These are phyloP conservation scores for Microcebus griseorufus DNA, from an alignment of 2,113 vertebrate species.

Conservation along the genomic window DNA sequence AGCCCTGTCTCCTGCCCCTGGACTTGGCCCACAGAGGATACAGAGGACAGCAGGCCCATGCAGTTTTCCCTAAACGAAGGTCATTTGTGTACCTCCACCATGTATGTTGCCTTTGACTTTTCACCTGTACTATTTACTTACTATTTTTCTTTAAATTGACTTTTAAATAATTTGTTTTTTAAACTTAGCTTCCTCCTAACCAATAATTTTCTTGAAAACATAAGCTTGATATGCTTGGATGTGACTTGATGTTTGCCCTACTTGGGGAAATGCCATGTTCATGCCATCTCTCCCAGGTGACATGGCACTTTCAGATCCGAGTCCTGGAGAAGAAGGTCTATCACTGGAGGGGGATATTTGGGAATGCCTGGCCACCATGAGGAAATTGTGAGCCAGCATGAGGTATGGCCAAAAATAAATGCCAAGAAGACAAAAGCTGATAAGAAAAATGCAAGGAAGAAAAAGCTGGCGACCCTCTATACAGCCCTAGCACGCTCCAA, in stretches of 20 bases:
- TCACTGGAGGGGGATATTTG: too few relatives aligned
- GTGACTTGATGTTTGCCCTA: background rate
- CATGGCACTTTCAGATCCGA: background rate
- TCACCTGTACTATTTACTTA: background rate
- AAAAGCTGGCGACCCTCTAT: background rate
- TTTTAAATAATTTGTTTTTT: background rate
- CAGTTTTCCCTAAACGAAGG: background rate
- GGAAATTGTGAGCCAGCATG: background rate
- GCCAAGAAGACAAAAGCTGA: background rate
- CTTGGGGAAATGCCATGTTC: background rate
- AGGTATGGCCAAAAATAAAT: background rate
- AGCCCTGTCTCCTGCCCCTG: background rate
- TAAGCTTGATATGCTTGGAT: background rate
- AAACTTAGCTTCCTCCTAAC: background rate
- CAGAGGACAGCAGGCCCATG: fast-evolving
- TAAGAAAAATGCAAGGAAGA: background rate
- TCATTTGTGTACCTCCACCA: fast-evolving
- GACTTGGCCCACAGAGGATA: background rate
- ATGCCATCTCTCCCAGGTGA: background rate
- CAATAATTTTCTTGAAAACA: background rate
- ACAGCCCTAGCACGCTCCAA: background rate
- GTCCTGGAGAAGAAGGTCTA: background rate
- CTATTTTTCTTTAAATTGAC: background rate
- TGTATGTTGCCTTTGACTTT: background rate
- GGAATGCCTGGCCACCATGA: background rate